These are phyloP conservation scores for Ophiodon elongatus DNA, from an alignment of 2,113 vertebrate genomes.

Conservation along the genomic window DNA sequence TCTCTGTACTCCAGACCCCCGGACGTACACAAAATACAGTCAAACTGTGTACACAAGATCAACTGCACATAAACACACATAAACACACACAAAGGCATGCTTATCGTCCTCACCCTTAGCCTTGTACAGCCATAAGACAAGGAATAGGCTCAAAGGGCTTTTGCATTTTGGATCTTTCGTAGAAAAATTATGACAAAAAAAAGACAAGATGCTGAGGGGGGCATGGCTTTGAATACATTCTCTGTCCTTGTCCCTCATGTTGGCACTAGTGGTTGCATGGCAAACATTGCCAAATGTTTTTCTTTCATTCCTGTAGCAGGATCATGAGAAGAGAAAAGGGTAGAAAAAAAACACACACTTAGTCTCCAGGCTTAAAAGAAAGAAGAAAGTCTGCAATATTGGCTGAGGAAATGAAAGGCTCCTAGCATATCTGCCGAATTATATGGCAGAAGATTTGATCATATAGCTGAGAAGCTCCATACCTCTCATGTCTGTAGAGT, in stretches of 20 bases:
- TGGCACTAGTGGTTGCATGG: slow-evolving; percentile 49
- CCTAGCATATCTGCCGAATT: slow-evolving; percentile 55
- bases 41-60: slow-evolving; percentile 40
- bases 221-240: slow-evolving; percentile 72
- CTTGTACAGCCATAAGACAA: slow-evolving; percentile 65
- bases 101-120: slow-evolving; percentile 36
- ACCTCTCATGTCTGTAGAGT: neutral
- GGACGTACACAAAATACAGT: slow-evolving; percentile 38
- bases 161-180: slow-evolving; percentile 45
- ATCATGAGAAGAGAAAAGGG: slow-evolving; percentile 17
- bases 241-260: slow-evolving; percentile 55
- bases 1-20: slow-evolving; percentile 40
- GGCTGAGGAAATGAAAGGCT: slow-evolving; percentile 66
- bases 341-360: slow-evolving; percentile 26
- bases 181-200: slow-evolving; percentile 27
- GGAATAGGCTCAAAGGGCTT: slow-evolving; percentile 32
- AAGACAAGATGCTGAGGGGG: slow-evolving; percentile 41
- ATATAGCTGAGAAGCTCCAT: neutral
- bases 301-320: slow-evolving; percentile 58
- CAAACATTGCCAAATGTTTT: slow-evolving; percentile 73
- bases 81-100: slow-evolving; percentile 26
- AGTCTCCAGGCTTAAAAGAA: slow-evolving; percentile 43
- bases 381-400: slow-evolving; percentile 65
- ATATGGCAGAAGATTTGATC: neutral
- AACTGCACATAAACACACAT: slow-evolving; percentile 30